These are phyloP conservation scores for Odontomachus brunneus DNA, from an alignment of 1,140 invertebrate species.

Conservation along the genomic window DNA sequence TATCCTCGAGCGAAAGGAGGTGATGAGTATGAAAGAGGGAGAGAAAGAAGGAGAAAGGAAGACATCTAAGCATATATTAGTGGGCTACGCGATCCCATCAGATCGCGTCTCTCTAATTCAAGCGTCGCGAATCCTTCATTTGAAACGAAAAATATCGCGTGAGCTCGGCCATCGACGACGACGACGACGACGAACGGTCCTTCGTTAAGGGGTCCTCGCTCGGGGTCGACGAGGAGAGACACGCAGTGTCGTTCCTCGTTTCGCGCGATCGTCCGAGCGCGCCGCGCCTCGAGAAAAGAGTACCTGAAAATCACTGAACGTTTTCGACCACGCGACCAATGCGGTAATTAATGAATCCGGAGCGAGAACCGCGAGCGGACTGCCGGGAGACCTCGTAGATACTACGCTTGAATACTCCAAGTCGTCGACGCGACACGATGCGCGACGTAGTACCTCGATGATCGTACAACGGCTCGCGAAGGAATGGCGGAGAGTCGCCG, in stretches of 20 bases:
- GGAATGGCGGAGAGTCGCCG: not conserved
- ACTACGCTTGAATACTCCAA: slow-evolving; percentile 3
- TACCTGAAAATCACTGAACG: slow-evolving; percentile 54
- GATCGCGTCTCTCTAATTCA: slow-evolving; percentile 27
- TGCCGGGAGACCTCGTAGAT: not conserved
- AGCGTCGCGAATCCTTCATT: slow-evolving; percentile 15
- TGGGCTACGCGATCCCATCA: slow-evolving; percentile 21
- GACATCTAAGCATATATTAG: slow-evolving; percentile 1
- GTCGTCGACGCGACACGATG: not conserved
- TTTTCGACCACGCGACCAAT: slow-evolving; percentile 19
- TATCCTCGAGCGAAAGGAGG: slow-evolving; percentile 70
- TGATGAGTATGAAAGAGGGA: not conserved
- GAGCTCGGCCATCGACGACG: not conserved
- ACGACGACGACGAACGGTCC: slow-evolving; percentile 58
- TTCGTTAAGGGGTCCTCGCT: slow-evolving; percentile 47
- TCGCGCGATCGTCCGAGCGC: slow-evolving; percentile 13
- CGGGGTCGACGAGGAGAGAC: slow-evolving; percentile 3
- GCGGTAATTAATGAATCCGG: not conserved
- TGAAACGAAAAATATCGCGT: slow-evolving; percentile 10
- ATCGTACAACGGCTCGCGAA: not conserved
- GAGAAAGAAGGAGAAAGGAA: not conserved
- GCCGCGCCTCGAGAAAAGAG: slow-evolving; percentile 50
- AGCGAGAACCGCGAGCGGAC: not conserved
- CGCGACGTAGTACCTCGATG: slow-evolving; percentile 15
- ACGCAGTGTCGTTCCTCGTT: not conserved